phyloP scores from a whole-genome alignment of 2,113 vertebrate species.

The Genyomyrus donnyi region DNA sequence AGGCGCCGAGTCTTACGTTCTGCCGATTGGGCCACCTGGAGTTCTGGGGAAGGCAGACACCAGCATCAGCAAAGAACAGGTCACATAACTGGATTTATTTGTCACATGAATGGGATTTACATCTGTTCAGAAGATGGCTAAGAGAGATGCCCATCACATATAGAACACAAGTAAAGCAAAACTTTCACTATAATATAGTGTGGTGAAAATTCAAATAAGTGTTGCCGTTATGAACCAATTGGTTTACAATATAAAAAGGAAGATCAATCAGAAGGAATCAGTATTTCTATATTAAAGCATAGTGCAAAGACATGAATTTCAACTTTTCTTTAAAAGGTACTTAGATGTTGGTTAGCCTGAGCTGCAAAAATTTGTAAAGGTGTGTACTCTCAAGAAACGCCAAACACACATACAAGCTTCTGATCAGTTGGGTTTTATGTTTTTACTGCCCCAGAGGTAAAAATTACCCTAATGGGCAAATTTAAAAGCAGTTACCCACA shows the following conservation, averaged over 20 bases:
- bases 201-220: not conserved
- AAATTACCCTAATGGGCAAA: not conserved
- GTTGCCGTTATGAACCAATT: not conserved
- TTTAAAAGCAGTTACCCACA: not conserved
- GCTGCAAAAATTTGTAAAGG: not conserved
- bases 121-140: not conserved
- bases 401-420: not conserved
- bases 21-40: constrained; percentile 49
- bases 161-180: not conserved
- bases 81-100: not conserved
- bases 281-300: not conserved
- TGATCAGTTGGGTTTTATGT: not conserved
- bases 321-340: not conserved
- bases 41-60: constrained; percentile 33
- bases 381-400: not conserved
- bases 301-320: not conserved
- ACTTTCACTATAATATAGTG: not conserved
- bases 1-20: constrained; percentile 62
- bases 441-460: not conserved
- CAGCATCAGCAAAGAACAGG: not conserved
- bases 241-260: not conserved
- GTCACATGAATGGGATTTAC: not conserved
- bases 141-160: not conserved
- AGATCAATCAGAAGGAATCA: not conserved
- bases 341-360: not conserved